A percentile compares a stretch with the other conserved stretches of the same genome.
Evolutionary conservation across 2,113 vertebrate species (phyloP).

Genomic region (Vidua macroura): DNA sequence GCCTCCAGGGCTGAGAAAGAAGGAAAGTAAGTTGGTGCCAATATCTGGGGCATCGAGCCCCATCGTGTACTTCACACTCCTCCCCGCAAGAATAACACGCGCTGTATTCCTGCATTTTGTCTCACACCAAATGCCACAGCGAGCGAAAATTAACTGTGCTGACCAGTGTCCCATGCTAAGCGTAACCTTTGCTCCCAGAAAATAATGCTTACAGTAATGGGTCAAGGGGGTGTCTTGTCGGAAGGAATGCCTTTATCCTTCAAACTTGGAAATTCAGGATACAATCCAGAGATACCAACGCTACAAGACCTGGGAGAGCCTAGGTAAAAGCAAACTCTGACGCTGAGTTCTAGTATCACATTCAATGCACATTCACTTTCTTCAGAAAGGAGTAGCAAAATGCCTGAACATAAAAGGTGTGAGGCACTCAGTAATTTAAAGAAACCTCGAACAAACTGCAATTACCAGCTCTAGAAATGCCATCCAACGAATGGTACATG

Average conservation of each 20-base stretch:
- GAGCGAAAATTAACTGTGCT: neutral
- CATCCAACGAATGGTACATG: neutral
- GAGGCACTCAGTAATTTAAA: neutral
- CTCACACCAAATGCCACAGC: neutral
- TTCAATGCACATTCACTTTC: neutral
- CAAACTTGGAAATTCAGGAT: neutral
- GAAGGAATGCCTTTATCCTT: neutral
- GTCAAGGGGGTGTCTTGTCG: neutral
- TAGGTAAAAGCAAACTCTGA: neutral
- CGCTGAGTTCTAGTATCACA: neutral
- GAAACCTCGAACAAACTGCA: neutral
- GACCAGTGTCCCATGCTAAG: neutral
- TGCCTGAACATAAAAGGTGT: neutral
- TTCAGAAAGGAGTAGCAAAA: neutral
- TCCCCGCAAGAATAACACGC: too few relatives aligned
- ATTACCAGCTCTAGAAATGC: neutral
- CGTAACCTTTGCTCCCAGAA: neutral
- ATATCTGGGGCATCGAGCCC: neutral
- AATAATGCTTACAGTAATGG: neutral
- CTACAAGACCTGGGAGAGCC: neutral
- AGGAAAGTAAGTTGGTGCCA: neutral
- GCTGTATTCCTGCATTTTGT: rapidly evolving
- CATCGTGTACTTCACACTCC: too few relatives aligned
- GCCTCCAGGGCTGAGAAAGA: neutral
- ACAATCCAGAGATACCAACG: neutral